Evolutionary conservation across 2,797 vertebrate species (phyloP).

Genomic region (Paguma larvata): DNA sequence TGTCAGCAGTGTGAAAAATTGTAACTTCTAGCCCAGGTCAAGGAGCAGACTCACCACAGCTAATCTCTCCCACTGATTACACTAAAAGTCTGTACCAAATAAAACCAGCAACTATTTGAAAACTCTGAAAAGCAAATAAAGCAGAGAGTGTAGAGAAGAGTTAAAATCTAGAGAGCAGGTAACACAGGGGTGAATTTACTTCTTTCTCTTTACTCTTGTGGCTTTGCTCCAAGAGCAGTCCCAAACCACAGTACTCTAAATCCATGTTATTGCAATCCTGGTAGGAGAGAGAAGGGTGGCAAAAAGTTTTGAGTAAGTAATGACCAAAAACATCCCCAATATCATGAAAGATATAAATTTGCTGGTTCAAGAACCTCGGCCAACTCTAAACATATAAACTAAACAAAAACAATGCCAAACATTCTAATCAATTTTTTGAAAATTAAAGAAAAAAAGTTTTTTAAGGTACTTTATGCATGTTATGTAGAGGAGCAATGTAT

Average conservation of each 20-base stretch:
- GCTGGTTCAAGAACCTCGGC: background rate
- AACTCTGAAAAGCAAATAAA: background rate
- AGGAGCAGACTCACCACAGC: background rate
- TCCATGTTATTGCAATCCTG: fast-evolving
- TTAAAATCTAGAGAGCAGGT: background rate
- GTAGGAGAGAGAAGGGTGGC: background rate
- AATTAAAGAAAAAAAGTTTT: background rate
- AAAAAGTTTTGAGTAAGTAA: background rate
- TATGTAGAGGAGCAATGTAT: background rate
- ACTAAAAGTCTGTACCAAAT: background rate
- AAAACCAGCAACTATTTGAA: background rate
- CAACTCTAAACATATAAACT: background rate
- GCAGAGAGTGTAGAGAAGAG: background rate
- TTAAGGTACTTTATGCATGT: background rate
- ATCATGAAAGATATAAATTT: background rate
- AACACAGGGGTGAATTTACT: fast-evolving
- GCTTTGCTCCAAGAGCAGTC: background rate
- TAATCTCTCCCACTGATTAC: background rate
- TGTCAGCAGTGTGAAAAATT: background rate
- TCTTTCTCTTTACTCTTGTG: background rate
- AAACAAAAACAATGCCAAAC: background rate
- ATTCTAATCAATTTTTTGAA: background rate
- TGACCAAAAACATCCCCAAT: background rate
- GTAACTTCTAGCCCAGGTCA: background rate
- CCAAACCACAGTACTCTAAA: fast-evolving